Percentiles rank a stretch among this genome's conserved stretches.
Conservation (phyloP, 1,140 invertebrate species). For the Plodia interpunctella region DNA sequence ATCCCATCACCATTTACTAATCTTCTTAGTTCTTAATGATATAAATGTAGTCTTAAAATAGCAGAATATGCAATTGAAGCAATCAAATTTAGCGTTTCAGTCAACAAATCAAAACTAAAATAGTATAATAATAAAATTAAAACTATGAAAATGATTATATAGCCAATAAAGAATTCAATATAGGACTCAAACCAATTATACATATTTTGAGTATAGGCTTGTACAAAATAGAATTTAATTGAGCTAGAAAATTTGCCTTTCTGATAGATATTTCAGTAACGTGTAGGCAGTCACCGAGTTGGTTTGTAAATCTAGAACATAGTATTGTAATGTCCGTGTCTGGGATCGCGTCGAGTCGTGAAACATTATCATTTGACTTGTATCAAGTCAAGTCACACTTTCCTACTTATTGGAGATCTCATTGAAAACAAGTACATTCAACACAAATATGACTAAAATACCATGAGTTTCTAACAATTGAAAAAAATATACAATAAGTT, state of each 20-base stretch:
- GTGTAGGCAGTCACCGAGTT: slow-evolving; percentile 26
- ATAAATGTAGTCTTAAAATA: slow-evolving; percentile 6
- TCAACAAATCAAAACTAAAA: not conserved
- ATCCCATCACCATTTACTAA: slow-evolving; percentile 41
- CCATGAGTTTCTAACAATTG: too few species aligned
- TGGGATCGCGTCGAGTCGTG: not conserved
- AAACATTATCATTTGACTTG: slow-evolving; percentile 14
- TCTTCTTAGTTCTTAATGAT: slow-evolving; percentile 26
- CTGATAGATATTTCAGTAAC: slow-evolving; percentile 34
- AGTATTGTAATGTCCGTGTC: not conserved
- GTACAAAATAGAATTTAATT: slow-evolving; percentile 51
- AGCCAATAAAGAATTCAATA: slow-evolving; percentile 27
- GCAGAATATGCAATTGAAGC: not conserved
- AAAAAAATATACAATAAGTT: too few species aligned
- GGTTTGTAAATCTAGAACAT: slow-evolving; percentile 21
- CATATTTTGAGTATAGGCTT: slow-evolving; percentile 33
- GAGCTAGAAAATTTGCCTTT: slow-evolving; percentile 45
- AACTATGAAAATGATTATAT: slow-evolving; percentile 18
- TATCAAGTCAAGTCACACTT: slow-evolving; percentile 15
- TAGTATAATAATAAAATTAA: slow-evolving; percentile 6
- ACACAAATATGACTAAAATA: too few species aligned
- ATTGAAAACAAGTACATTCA: not conserved
- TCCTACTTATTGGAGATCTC: not conserved
- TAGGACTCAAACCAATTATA: slow-evolving; percentile 26
- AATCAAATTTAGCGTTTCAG: not conserved